These are phyloP conservation scores for Carassius gibelio DNA, from an alignment of 2,113 vertebrate species.

Conservation along the genomic window DNA sequence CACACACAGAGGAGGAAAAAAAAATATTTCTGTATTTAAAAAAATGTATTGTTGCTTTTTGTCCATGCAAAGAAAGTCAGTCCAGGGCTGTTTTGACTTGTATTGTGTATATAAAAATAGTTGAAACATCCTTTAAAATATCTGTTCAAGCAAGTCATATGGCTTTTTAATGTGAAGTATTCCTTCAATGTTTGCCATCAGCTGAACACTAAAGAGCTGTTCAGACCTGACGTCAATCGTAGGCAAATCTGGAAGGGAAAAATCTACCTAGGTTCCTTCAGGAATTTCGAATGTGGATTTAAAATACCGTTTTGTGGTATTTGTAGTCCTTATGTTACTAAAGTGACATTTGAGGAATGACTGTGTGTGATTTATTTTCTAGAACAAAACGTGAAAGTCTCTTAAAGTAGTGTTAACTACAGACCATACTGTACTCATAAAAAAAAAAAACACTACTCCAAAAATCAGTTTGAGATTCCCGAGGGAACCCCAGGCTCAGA, in stretches of 20 bases:
- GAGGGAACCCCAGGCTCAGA: background rate
- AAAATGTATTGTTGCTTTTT: background rate
- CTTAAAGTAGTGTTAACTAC: background rate
- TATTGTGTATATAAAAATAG: background rate
- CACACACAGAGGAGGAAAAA: too few relatives aligned
- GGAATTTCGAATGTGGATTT: background rate
- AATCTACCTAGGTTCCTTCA: background rate
- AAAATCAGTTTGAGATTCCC: background rate
- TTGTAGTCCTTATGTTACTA: background rate
- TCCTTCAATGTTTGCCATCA: background rate
- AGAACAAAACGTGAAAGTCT: background rate
- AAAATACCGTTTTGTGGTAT: background rate
- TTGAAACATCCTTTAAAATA: background rate
- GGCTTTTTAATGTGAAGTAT: background rate
- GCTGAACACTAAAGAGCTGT: background rate
- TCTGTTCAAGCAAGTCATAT: background rate
- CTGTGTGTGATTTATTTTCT: background rate
- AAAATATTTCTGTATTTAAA: too few relatives aligned
- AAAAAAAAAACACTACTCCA: background rate
- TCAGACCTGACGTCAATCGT: background rate
- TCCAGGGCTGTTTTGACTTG: too few relatives aligned
- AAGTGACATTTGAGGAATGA: background rate
- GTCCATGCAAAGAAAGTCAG: background rate
- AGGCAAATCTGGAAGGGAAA: background rate
- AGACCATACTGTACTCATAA: background rate